Evolutionary conservation across 2,888 invertebrate species (phyloP).

Genomic region (Opisthograptis luteolata): DNA sequence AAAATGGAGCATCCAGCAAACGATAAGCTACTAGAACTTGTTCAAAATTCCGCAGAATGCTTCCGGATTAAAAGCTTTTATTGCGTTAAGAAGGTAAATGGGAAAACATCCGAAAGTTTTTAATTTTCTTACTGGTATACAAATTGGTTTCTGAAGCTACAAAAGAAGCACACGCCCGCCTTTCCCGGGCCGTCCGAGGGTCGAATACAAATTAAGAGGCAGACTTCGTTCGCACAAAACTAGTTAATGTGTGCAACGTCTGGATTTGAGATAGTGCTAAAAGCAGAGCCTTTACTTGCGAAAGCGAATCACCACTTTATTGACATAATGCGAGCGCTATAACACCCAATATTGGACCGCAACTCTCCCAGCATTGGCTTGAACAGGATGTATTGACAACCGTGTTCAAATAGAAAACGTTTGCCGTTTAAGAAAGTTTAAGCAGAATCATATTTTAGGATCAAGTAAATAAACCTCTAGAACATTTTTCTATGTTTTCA

Average conservation of each 20-base stretch:
- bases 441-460: no score
- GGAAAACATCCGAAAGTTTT: constrained; percentile 67
- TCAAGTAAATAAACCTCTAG: no score
- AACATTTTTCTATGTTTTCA: no score
- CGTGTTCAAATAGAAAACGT: neutral
- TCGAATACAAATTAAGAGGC: constrained; percentile 78
- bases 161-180: constrained; percentile 71
- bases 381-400: constrained; percentile 9
- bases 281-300: constrained; percentile 47
- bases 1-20: constrained; percentile 1
- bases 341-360: constrained; percentile 23
- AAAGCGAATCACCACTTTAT: constrained; percentile 49
- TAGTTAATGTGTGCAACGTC: constrained; percentile 72
- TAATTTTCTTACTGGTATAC: constrained; percentile 78
- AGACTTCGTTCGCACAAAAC: constrained; percentile 65
- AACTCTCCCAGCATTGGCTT: constrained; percentile 19
- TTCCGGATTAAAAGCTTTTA: constrained; percentile 52
- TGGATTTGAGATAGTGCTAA: constrained; percentile 64
- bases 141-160: constrained; percentile 79
- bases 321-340: constrained; percentile 34
- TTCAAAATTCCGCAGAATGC: constrained; percentile 31
- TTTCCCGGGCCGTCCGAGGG: constrained; percentile 61
- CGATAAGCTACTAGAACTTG: constrained; percentile 26
- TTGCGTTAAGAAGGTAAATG: constrained; percentile 57
- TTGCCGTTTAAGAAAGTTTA: no score